Base-by-base conservation (phyloP, 2,888 invertebrate species). In the Netelia fuscicornis region DNA sequence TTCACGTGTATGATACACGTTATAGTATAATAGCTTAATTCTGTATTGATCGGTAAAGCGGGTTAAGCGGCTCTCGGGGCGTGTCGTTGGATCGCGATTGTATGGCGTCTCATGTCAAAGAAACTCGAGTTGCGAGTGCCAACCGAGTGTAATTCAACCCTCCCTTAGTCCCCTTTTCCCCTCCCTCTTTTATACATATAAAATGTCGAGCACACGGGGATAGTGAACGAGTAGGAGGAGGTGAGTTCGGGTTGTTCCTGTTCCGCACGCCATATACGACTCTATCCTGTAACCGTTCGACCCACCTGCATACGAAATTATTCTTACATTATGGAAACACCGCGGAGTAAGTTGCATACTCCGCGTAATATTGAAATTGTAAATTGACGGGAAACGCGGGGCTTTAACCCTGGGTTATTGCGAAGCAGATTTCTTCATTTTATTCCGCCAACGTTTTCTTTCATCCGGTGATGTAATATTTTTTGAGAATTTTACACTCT, bases 21-120 rank as follows among this genome's bases (percentile, higher is more conserved):
- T 58, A 89, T 84, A 87, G 88, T 89, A 86, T 91, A 91, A 91
- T 90, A 90, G 89, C 91, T 91, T 90, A 90, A 91, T 90, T 89
- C 89, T 72, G 86, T 88, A 91, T 91, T 88, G 91, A 91, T 90
- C 90, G 88, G 85, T 82, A 82, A 80, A 85, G 79, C 79, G 85
- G 82, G 82, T 85, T 82, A 85, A 85, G 85, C 85, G 85, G 83
- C 85, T 85, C 80, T 75, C 44, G 72, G 80, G 80, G 82, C 79
- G 80, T 80, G 85, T 85, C 79, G 82, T 83, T 74, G 85, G 64
- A 85, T 85, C 85, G 83, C 80, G 85, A 85, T 85, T 85, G 85
- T 82, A 85, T 67, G 85, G 83, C 85, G 85, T 85, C 85, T 85
- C 83, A 76, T 85, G 85, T 85, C 83, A 85, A 85, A 85, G 85